Percentiles rank a stretch among this genome's conserved stretches.
Evolutionary conservation across 2,113 vertebrate species (phyloP).

Genomic region (Bujurquina vittata): DNA sequence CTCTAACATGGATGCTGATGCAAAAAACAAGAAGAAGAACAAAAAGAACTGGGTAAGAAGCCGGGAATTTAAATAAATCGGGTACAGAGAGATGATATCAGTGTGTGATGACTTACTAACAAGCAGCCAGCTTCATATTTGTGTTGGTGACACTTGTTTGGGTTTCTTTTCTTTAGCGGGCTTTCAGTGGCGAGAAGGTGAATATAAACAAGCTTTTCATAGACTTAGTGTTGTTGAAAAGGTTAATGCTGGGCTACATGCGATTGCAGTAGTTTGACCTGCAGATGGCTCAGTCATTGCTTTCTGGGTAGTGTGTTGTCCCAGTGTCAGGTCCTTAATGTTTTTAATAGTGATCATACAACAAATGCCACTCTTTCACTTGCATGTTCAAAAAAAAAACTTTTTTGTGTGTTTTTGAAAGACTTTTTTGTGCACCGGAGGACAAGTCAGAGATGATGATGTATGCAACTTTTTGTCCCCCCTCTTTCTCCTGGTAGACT

Average conservation of each 20-base stretch:
- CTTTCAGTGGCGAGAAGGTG: constrained; percentile 82
- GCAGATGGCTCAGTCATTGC: constrained; percentile 10
- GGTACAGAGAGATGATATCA: background rate
- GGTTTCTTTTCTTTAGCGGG: constrained; percentile 65
- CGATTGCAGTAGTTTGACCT: background rate
- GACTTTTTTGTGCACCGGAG: constrained; percentile 80
- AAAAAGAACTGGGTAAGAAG: constrained; percentile 96
- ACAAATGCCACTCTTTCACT: background rate
- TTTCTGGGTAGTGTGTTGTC: background rate
- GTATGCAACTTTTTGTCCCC: constrained; percentile 33
- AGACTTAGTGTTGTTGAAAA: background rate
- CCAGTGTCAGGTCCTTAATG: background rate
- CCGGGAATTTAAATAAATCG: background rate
- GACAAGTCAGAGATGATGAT: constrained; percentile 71
- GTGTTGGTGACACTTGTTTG: constrained; percentile 32
- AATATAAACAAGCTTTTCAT: constrained; percentile 50
- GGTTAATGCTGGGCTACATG: background rate
- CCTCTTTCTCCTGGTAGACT: constrained; percentile 7
- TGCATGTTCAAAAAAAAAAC: background rate
- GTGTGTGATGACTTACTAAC: background rate
- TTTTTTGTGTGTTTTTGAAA: constrained; percentile 42
- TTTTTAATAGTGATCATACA: background rate
- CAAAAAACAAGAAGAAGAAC: constrained; percentile 93
- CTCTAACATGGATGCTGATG: constrained; percentile 92
- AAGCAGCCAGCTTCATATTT: background rate